Evolutionary conservation across 2,113 vertebrate species (phyloP).

Genomic region (Cebus imitator): DNA sequence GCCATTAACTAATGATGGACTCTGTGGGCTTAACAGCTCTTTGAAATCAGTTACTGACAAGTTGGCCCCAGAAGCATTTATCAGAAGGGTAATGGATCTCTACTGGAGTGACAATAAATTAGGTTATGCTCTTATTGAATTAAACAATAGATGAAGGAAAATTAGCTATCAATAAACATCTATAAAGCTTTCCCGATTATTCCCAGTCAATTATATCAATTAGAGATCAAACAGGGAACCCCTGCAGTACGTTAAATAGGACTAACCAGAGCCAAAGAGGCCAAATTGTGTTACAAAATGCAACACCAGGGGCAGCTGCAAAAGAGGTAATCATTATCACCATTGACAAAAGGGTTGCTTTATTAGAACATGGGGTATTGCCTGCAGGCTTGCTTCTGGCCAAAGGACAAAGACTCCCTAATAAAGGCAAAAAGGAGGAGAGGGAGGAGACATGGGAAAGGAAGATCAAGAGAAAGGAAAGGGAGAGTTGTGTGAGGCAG

Average conservation of each 20-base stretch:
- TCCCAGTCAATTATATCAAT: slow-evolving; percentile 93
- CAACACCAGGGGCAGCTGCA: slow-evolving; percentile 89
- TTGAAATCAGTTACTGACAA: slow-evolving; percentile 89
- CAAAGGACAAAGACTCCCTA: slow-evolving; percentile 82
- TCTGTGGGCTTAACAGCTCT: slow-evolving; percentile 87
- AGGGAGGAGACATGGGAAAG: neutral
- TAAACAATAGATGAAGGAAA: slow-evolving; percentile 89
- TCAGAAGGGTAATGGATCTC: slow-evolving; percentile 90
- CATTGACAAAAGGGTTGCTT: slow-evolving; percentile 88
- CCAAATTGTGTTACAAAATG: slow-evolving; percentile 91
- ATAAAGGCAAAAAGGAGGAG: slow-evolving; percentile 57
- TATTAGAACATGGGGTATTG: slow-evolving; percentile 87
- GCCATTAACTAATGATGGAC: slow-evolving; percentile 88
- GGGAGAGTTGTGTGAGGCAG: neutral
- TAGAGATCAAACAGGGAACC: slow-evolving; percentile 91
- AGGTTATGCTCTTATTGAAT: slow-evolving; percentile 89
- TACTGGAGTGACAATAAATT: slow-evolving; percentile 89
- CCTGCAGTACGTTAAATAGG: slow-evolving; percentile 89
- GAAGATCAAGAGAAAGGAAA: slow-evolving; percentile 2
- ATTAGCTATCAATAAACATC: slow-evolving; percentile 92
- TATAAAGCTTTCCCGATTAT: slow-evolving; percentile 86
- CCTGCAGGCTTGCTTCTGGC: slow-evolving; percentile 85
- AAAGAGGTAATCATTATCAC: slow-evolving; percentile 85
- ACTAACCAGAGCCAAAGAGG: slow-evolving; percentile 86
- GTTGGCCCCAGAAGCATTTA: slow-evolving; percentile 88